A percentile compares a stretch with the other conserved stretches of the same genome.
Evolutionary conservation across 2,888 invertebrate genomes (phyloP).

Genomic region (Xestia xanthographa): DNA sequence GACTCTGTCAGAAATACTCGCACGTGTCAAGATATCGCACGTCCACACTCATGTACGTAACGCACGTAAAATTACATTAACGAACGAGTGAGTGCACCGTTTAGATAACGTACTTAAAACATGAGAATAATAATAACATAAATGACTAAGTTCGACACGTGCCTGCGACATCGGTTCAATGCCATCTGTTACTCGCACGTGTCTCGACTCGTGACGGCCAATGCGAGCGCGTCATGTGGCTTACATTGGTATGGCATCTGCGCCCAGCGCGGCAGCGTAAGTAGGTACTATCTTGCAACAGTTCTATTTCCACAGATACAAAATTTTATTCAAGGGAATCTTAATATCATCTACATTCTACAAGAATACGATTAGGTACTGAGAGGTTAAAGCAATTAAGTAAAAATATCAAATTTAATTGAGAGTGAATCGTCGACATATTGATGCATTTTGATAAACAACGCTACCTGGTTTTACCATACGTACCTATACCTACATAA

Average conservation of each 20-base stretch:
- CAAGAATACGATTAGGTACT: too few species aligned
- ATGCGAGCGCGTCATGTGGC: conserved; percentile 8
- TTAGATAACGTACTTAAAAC: neutral
- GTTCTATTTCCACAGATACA: neutral
- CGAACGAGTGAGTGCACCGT: neutral
- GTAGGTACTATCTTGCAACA: neutral
- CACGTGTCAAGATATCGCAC: neutral
- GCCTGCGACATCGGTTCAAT: neutral
- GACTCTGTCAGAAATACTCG: neutral
- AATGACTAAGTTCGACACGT: neutral
- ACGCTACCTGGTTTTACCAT: too few species aligned
- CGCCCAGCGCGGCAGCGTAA: neutral
- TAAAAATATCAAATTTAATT: too few species aligned
- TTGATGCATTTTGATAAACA: too few species aligned
- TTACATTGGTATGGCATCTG: neutral
- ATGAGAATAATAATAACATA: conserved; percentile 1
- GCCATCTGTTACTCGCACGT: conserved; percentile 2
- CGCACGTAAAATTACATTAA: neutral
- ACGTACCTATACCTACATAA: too few species aligned
- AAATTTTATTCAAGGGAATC: too few species aligned
- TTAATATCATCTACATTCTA: too few species aligned
- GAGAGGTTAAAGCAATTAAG: too few species aligned
- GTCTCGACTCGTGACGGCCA: conserved; percentile 1
- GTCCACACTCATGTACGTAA: neutral
- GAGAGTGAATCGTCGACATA: too few species aligned